Conservation (phyloP, 1,140 invertebrate genomes). For the Drosophila bocki region DNA sequence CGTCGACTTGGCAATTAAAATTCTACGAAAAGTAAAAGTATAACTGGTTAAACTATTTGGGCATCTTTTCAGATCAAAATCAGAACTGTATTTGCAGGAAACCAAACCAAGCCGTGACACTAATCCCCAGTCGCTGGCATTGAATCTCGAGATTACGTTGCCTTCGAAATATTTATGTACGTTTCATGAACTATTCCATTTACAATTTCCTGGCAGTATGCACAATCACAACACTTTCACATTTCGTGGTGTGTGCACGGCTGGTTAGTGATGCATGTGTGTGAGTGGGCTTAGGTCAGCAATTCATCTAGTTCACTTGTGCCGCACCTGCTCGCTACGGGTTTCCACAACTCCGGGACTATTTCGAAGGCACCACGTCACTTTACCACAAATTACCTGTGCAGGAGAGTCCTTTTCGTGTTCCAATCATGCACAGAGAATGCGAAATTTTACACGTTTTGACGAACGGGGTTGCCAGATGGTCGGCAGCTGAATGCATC, state of each 20-base stretch:
- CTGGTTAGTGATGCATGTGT: constrained; percentile 21
- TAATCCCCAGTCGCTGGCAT: neutral
- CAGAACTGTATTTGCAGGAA: neutral
- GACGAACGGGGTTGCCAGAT: constrained; percentile 57
- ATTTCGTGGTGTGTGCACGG: constrained; percentile 49
- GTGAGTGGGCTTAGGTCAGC: constrained; percentile 74
- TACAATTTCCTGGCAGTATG: constrained; percentile 44
- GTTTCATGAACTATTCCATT: constrained; percentile 34
- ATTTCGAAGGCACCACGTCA: neutral
- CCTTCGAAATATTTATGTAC: constrained; percentile 4
- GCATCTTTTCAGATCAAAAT: neutral
- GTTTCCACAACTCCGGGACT: neutral
- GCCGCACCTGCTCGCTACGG: neutral
- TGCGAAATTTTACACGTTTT: constrained; percentile 75
- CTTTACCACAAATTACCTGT: constrained; percentile 27
- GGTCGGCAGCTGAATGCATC: constrained; percentile 18
- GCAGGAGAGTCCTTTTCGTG: constrained; percentile 27
- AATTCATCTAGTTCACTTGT: constrained; percentile 32
- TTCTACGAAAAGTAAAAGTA: neutral
- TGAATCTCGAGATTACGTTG: constrained; percentile 5
- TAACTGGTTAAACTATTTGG: neutral
- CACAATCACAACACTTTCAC: constrained; percentile 76
- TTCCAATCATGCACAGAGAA: constrained; percentile 54
- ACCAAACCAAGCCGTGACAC: neutral
- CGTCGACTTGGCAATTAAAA: constrained; percentile 32